Conservation (phyloP, 2,113 vertebrate species). For the Ploceus nigricollis region DNA sequence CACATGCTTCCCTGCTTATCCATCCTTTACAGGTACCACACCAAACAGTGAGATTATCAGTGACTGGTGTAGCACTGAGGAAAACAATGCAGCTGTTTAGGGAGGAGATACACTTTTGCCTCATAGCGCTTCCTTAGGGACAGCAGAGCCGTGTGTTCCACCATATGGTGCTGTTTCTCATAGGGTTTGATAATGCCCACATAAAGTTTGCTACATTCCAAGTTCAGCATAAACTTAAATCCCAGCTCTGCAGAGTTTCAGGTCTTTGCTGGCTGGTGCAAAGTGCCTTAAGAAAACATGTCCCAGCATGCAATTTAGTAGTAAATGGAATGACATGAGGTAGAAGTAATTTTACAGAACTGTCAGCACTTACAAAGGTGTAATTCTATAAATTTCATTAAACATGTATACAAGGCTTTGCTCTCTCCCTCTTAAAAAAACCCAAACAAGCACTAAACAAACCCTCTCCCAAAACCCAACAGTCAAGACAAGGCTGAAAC, state of each 20-base stretch:
- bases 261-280: background rate
- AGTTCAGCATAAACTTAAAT: background rate
- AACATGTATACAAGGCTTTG: rapidly evolving
- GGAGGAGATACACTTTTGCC: background rate
- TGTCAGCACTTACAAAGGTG: background rate
- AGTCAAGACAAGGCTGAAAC: background rate
- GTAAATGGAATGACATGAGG: background rate
- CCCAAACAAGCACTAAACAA: background rate
- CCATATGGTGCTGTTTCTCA: background rate
- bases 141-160: background rate
- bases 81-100: background rate
- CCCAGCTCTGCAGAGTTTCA: background rate
- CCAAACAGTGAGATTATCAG: background rate
- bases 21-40: background rate
- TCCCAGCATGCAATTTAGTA: background rate
- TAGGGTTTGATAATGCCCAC: background rate
- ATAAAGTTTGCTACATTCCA: background rate
- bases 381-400: background rate
- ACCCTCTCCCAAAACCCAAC: background rate
- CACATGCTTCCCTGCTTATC: background rate
- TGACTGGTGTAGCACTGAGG: background rate
- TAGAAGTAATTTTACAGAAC: background rate
- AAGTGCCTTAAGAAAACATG: background rate
- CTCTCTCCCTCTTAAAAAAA: background rate
- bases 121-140: background rate